These are phyloP conservation scores for Cydia fagiglandana DNA, from an alignment of 1,140 invertebrate species.

Conservation along the genomic window DNA sequence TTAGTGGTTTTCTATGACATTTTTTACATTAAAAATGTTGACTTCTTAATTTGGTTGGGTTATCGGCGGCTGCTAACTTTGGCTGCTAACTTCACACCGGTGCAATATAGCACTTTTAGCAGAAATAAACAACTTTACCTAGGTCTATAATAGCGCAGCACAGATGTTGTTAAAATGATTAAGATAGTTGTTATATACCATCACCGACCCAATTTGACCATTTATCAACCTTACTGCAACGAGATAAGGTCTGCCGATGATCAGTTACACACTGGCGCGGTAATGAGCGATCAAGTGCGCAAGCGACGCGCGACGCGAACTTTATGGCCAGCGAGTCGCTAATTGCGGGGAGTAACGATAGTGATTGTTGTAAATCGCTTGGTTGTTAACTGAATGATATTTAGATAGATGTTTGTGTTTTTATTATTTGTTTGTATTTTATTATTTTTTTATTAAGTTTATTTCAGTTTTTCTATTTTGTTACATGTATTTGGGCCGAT, in stretches of 20 bases:
- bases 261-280: too few relatives aligned
- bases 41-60: too few relatives aligned
- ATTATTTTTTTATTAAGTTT: too few relatives aligned
- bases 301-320: conserved; percentile 19
- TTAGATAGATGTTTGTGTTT: not conserved
- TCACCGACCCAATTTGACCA: not conserved
- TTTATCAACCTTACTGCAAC: too few relatives aligned
- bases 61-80: too few relatives aligned
- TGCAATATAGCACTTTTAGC: not conserved
- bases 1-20: too few relatives aligned
- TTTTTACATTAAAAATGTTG: too few relatives aligned
- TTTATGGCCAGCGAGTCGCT: not conserved
- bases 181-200: not conserved
- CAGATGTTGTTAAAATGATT: conserved; percentile 24
- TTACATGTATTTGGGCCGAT: too few relatives aligned
- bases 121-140: not conserved
- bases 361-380: not conserved
- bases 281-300: conserved; percentile 23
- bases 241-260: too few relatives aligned
- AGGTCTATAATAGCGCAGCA: not conserved
- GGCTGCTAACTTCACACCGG: too few relatives aligned
- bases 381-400: too few relatives aligned
- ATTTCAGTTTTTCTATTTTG: not conserved
- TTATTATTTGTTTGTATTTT: not conserved
- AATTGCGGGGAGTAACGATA: not conserved